A percentile compares a stretch with the other conserved stretches of the same genome.
These are phyloP conservation scores for Eueremaeus valkanovi DNA, from an alignment of 2,888 invertebrate species.

Conservation along the genomic window DNA sequence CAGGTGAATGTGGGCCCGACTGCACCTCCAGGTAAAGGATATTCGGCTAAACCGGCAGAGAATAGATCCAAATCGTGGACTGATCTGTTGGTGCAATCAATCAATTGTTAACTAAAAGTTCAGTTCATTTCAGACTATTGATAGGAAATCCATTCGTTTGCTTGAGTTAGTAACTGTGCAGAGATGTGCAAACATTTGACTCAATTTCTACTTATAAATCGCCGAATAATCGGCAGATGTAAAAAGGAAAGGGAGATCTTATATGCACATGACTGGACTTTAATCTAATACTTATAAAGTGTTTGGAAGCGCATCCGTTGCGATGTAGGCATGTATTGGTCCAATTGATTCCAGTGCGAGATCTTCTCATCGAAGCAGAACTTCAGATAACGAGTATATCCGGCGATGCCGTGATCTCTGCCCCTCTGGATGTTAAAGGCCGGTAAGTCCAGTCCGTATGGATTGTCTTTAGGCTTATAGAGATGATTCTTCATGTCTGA, in stretches of 20 bases:
- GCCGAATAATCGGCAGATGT: no score
- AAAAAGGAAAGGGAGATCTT: no score
- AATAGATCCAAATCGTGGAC: constrained; percentile 93
- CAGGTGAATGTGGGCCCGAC: constrained; percentile 90
- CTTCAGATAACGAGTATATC: constrained; percentile 72
- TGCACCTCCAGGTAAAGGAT: constrained; percentile 74
- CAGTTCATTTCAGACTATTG: no score
- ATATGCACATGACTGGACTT: background rate
- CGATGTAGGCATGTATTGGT: constrained; percentile 55
- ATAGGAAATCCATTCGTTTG: no score
- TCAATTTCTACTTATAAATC: no score
- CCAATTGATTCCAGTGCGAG: constrained; percentile 62
- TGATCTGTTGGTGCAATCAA: constrained; percentile 38
- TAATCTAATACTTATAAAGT: constrained; percentile 46
- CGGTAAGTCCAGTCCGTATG: constrained; percentile 72
- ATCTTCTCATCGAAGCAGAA: constrained; percentile 65
- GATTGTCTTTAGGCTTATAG: constrained; percentile 77
- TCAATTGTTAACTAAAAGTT: background rate
- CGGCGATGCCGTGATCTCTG: constrained; percentile 69
- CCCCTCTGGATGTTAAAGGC: constrained; percentile 74
- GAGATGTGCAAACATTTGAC: no score
- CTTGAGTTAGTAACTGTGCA: no score
- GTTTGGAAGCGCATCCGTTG: constrained; percentile 46
- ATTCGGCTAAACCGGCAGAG: constrained; percentile 84
- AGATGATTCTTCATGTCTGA: constrained; percentile 57